phyloP scores from a whole-genome alignment of 2,797 vertebrate genomes.

The Tauraco hartlaubi region DNA sequence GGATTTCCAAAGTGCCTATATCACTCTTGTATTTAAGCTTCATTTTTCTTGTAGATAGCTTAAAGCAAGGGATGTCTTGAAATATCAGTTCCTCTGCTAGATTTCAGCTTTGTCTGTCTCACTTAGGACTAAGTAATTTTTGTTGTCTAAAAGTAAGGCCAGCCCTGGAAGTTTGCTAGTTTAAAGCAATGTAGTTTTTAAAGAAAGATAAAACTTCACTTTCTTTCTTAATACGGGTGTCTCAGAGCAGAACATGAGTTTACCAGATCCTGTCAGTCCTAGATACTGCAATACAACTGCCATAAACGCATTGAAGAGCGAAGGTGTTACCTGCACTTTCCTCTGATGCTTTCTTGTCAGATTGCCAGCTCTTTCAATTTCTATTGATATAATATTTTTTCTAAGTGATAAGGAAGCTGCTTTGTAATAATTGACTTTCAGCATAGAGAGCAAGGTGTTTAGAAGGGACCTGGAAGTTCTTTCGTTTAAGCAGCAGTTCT shows the following conservation, averaged over 20 bases:
- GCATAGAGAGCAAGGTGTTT: not conserved
- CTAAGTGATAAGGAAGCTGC: not conserved
- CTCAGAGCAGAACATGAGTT: not conserved
- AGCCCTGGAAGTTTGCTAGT: not conserved
- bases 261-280: not conserved
- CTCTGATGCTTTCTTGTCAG: not conserved
- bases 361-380: not conserved
- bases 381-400: not conserved
- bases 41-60: constrained; percentile 52
- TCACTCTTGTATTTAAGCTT: not conserved
- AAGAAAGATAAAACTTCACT: not conserved
- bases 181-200: not conserved
- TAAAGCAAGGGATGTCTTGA: constrained; percentile 46
- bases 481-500: not conserved
- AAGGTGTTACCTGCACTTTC: not conserved
- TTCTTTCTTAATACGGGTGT: not conserved
- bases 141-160: not conserved
- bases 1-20: not conserved
- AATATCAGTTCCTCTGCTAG: not conserved
- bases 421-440: not conserved
- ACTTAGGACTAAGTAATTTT: not conserved
- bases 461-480: not conserved
- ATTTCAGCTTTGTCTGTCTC: constrained; percentile 5
- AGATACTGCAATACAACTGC: not conserved
- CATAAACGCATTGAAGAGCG: not conserved